A percentile compares a stretch with the other conserved stretches of the same genome.
These are phyloP conservation scores for Drosophila nr. perissopoda DNA, from an alignment of 2,888 invertebrate genomes.

Conservation along the genomic window DNA sequence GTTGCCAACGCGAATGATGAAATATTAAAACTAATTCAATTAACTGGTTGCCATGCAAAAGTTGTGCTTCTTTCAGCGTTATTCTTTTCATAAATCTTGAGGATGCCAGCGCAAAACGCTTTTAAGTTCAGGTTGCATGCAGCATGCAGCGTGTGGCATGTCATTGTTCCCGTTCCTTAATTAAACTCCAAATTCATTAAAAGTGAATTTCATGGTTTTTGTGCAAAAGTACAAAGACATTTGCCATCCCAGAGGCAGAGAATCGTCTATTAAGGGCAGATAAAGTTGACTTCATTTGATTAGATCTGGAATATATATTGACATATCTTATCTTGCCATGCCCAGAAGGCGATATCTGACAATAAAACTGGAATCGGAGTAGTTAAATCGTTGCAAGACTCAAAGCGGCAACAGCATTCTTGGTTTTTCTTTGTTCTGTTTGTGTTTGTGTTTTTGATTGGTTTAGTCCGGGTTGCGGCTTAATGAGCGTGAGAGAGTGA, in stretches of 20 bases:
- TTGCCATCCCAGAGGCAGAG: neutral
- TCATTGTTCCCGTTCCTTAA: conserved; percentile 4
- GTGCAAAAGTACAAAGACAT: neutral
- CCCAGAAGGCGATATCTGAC: neutral
- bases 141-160: conserved; percentile 9
- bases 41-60: conserved; percentile 2
- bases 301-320: neutral
- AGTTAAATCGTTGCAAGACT: neutral
- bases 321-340: neutral
- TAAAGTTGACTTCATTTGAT: too few species aligned
- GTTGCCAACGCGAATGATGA: neutral
- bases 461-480: neutral
- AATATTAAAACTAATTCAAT: neutral
- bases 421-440: neutral
- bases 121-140: conserved; percentile 17
- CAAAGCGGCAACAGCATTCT: neutral
- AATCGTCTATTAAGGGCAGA: too few species aligned
- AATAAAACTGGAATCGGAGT: neutral
- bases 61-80: neutral
- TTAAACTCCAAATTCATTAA: neutral
- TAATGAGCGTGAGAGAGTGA: conserved; percentile 52
- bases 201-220: neutral
- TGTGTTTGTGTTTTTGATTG: neutral
- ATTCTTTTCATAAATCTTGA: conserved; percentile 25
- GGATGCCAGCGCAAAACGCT: conserved; percentile 30